These are phyloP conservation scores for Oryctolagus cuniculus DNA, from an alignment of 2,113 vertebrate species.

Conservation along the genomic window DNA sequence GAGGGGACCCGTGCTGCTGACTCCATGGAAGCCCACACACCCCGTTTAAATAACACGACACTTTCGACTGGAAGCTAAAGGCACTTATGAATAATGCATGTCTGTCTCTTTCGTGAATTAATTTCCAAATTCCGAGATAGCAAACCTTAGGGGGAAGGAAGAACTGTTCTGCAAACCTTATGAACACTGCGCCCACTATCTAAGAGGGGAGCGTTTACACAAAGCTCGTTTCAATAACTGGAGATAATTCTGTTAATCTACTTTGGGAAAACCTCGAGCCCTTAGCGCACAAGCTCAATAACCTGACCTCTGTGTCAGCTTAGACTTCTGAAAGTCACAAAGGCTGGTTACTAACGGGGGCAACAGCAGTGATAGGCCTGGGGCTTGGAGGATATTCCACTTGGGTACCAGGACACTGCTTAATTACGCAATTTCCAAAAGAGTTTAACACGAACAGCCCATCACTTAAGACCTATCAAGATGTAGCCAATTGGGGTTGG, in stretches of 20 bases:
- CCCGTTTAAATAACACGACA: background rate
- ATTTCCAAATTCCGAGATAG: conserved; percentile 33
- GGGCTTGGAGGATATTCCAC: background rate
- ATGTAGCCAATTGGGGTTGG: background rate
- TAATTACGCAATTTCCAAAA: conserved; percentile 42
- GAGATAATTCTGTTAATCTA: background rate
- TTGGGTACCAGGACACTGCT: background rate
- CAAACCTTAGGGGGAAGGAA: conserved; percentile 1
- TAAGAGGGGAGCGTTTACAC: background rate
- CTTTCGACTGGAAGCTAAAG: background rate
- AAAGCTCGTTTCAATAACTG: background rate
- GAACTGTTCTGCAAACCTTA: conserved; percentile 1
- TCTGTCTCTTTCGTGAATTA: background rate
- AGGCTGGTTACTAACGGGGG: background rate
- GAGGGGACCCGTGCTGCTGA: background rate
- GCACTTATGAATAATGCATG: conserved; percentile 39
- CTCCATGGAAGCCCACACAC: background rate
- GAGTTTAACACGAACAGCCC: background rate
- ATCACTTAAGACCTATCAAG: background rate
- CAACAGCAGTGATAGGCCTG: background rate
- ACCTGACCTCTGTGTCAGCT: background rate
- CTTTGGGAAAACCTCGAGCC: background rate
- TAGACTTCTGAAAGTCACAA: background rate
- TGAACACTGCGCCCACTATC: background rate
- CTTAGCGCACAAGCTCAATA: background rate